These are phyloP conservation scores for Pseudomugil tenellus DNA, from an alignment of 2,797 vertebrate genomes.

Conservation along the genomic window DNA sequence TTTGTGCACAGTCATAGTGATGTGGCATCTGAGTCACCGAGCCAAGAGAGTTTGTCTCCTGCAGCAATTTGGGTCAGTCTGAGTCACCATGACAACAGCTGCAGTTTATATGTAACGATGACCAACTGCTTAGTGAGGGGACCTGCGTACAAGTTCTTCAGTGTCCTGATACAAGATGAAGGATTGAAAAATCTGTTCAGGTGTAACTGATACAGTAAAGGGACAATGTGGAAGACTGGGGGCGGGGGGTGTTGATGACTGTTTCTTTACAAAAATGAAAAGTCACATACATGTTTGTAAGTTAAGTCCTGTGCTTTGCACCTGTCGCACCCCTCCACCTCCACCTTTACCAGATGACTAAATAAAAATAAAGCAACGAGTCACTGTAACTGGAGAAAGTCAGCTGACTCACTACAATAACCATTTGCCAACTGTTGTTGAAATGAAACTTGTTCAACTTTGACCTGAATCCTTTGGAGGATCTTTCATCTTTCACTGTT, in stretches of 20 bases:
- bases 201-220: not conserved
- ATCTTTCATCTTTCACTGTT: not conserved
- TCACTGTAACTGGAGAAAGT: slow-evolving; percentile 6
- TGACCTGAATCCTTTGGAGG: slow-evolving; percentile 14
- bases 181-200: not conserved
- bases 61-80: slow-evolving; percentile 23
- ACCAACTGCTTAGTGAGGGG: slow-evolving; percentile 5
- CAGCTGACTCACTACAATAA: not conserved
- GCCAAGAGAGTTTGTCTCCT: not conserved
- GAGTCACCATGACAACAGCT: slow-evolving; percentile 31
- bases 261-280: not conserved
- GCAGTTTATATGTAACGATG: not conserved
- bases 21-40: slow-evolving; percentile 40
- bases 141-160: slow-evolving; percentile 4
- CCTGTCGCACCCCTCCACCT: slow-evolving; percentile 5
- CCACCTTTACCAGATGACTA: slow-evolving; percentile 32
- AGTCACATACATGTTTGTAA: slow-evolving; percentile 1
- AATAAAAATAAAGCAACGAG: slow-evolving; percentile 9
- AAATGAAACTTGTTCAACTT: slow-evolving; percentile 12
- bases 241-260: no score
- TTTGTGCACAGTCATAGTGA: slow-evolving; percentile 55
- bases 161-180: not conserved
- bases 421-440: not conserved
- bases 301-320: slow-evolving; percentile 5
- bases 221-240: no score